Evolutionary conservation across 1,140 invertebrate genomes (phyloP).

Genomic region (Leucophenga varia): DNA sequence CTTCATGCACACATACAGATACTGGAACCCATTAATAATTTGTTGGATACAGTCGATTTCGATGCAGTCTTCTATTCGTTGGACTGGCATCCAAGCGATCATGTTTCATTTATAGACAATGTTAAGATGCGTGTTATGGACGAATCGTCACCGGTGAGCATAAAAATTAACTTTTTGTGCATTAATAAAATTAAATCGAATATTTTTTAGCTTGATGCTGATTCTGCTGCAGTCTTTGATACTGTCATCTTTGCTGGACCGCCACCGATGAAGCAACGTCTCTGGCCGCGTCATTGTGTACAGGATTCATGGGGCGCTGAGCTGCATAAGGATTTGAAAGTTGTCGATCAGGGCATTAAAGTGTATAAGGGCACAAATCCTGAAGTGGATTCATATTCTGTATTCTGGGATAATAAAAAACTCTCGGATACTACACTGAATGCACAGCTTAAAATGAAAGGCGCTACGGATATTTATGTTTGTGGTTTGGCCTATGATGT

Average conservation of each 20-base stretch:
- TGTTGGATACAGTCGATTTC: slow-evolving; percentile 83
- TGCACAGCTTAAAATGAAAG: slow-evolving; percentile 73
- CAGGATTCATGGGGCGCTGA: slow-evolving; percentile 94
- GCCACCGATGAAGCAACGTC: slow-evolving; percentile 76
- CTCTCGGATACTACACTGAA: slow-evolving; percentile 84
- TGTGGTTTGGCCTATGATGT: slow-evolving; percentile 96
- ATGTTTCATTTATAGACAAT: slow-evolving; percentile 96
- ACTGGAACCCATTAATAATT: slow-evolving; percentile 86
- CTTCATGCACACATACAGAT: slow-evolving; percentile 60
- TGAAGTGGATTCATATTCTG: slow-evolving; percentile 95
- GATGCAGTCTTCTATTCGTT: slow-evolving; percentile 93
- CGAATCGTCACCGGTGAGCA: slow-evolving; percentile 65
- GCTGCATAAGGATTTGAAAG: slow-evolving; percentile 87
- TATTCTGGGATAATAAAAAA: slow-evolving; percentile 97
- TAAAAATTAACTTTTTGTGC: neutral
- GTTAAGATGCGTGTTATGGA: slow-evolving; percentile 70
- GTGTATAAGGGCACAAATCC: slow-evolving; percentile 94
- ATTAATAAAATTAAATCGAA: neutral
- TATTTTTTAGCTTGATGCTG: slow-evolving; percentile 60
- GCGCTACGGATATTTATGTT: slow-evolving; percentile 90
- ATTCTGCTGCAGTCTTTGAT: slow-evolving; percentile 82
- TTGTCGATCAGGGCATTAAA: slow-evolving; percentile 74
- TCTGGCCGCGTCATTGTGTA: slow-evolving; percentile 96
- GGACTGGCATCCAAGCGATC: slow-evolving; percentile 96
- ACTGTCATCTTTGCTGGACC: slow-evolving; percentile 89